Evolutionary conservation across 2,888 invertebrate genomes (phyloP).

Genomic region (Drosophila formosana): DNA sequence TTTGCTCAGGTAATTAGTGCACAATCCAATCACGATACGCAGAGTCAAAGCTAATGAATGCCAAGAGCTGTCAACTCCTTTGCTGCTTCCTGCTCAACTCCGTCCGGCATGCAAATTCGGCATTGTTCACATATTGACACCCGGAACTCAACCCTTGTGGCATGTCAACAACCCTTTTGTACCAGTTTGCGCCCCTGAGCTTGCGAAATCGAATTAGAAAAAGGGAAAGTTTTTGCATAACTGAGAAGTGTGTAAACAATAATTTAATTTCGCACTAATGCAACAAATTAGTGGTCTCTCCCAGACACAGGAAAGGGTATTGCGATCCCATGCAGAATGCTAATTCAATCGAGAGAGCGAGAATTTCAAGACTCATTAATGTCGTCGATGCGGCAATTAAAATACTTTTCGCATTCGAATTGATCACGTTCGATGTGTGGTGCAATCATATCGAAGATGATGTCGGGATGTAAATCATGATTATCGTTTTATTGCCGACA

Average conservation of each 20-base stretch:
- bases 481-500: conserved; percentile 84
- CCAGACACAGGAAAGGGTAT: conserved; percentile 3
- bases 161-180: conserved; percentile 21
- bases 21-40: conserved; percentile 26
- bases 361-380: conserved; percentile 38
- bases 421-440: conserved; percentile 57
- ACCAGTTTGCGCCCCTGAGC: conserved; percentile 22
- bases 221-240: conserved; percentile 40
- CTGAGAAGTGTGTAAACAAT: conserved; percentile 74
- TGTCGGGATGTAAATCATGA: conserved; percentile 82
- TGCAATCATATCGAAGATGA: conserved; percentile 44
- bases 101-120: conserved; percentile 55
- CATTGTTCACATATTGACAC: conserved; percentile 63
- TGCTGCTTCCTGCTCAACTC: background rate
- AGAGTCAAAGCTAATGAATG: conserved; percentile 61
- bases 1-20: conserved; percentile 42
- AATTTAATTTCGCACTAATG: conserved; percentile 82
- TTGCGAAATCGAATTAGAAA: conserved; percentile 53
- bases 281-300: conserved; percentile 83
- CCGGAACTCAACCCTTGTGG: conserved; percentile 31
- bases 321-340: conserved; percentile 14
- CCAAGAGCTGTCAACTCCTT: conserved; percentile 3
- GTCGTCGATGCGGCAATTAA: conserved; percentile 51
- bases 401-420: conserved; percentile 26
- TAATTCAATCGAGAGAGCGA: conserved; percentile 33